Conservation (phyloP, 1,140 invertebrate species). For the Drosophila eugracilis region DNA sequence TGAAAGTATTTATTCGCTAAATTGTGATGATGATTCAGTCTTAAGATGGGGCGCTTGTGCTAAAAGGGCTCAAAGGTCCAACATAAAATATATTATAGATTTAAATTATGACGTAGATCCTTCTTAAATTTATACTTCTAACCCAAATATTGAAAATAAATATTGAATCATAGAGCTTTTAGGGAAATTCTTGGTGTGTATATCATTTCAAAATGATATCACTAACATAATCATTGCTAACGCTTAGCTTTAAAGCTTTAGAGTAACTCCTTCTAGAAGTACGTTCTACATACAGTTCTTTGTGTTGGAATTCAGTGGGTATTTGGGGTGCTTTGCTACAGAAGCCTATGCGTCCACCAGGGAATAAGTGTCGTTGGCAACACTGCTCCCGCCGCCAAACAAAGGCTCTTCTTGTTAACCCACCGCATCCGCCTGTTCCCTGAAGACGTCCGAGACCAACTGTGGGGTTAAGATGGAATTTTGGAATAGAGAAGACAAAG, state of each 20-base stretch:
- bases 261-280: neutral
- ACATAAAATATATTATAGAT: no score
- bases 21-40: no score
- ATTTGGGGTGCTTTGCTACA: neutral
- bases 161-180: no score
- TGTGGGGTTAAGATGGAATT: conserved; percentile 18
- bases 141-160: neutral
- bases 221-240: no score
- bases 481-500: conserved; percentile 8
- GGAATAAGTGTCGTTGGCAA: neutral
- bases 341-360: neutral
- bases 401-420: conserved; percentile 31
- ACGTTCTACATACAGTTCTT: conserved; percentile 1
- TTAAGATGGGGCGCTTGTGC: no score
- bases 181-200: neutral
- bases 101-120: neutral
- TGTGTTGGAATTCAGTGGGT: conserved; percentile 2
- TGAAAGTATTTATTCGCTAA: no score
- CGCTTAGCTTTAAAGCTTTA: neutral
- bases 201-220: no score
- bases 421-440: conserved; percentile 75
- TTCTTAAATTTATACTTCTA: neutral
- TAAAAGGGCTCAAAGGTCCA: no score
- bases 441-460: conserved; percentile 79
- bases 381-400: neutral